phyloP scores from a whole-genome alignment of 2,113 vertebrate genomes.

The Gulo gulo region DNA sequence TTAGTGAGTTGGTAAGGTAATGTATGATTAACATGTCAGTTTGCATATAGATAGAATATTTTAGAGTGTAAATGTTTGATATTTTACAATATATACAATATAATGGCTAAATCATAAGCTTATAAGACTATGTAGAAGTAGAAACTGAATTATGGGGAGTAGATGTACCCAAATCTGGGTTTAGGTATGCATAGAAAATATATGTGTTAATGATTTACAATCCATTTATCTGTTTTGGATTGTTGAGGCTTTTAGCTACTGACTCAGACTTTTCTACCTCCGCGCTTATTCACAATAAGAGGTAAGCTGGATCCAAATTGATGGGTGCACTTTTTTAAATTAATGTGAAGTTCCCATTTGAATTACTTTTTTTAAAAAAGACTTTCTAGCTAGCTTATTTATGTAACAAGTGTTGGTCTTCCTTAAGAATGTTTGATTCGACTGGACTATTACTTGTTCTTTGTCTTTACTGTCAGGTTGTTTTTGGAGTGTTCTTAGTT shows the following conservation, averaged over 20 bases:
- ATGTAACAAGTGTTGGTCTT: neutral
- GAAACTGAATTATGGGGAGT: neutral
- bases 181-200: conserved; percentile 39
- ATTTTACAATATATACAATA: neutral
- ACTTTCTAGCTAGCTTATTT: conserved; percentile 28
- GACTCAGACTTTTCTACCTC: neutral
- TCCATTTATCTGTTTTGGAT: neutral
- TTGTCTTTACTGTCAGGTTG: neutral
- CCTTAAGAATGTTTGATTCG: conserved; percentile 29
- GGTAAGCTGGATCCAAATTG: neutral
- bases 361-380: neutral
- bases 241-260: neutral
- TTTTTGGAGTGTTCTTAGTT: neutral
- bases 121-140: neutral
- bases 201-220: neutral
- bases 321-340: neutral
- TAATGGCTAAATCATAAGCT: neutral
- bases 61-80: neutral
- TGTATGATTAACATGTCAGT: neutral
- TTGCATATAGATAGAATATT: neutral
- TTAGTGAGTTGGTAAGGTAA: neutral
- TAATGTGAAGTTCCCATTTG: conserved; percentile 14
- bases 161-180: neutral
- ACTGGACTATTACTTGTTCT: neutral
- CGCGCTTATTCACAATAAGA: neutral